phyloP scores from a whole-genome alignment of 2,113 vertebrate species.

The Notechis scutatus region DNA sequence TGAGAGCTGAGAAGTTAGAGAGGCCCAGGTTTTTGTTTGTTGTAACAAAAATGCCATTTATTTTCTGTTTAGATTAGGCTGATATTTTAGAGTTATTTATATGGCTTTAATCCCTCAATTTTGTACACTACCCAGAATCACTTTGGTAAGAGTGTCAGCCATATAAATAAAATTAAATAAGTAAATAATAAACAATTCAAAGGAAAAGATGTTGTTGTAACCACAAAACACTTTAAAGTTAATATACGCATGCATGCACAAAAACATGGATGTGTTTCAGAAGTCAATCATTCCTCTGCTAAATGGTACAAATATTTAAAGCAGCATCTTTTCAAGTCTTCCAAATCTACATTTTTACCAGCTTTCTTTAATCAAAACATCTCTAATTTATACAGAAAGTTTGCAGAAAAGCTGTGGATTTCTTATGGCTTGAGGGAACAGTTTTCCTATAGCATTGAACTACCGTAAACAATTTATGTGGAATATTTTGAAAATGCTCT shows the following conservation, averaged over 20 bases:
- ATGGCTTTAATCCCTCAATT: neutral
- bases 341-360: neutral
- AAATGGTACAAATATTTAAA: neutral
- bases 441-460: neutral
- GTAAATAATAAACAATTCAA: neutral
- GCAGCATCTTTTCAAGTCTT: neutral
- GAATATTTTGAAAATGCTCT: neutral
- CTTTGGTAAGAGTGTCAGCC: neutral
- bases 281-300: neutral
- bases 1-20: neutral
- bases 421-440: neutral
- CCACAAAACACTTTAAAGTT: neutral
- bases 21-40: neutral
- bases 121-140: neutral
- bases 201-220: neutral
- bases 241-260: neutral
- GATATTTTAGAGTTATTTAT: neutral
- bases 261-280: neutral
- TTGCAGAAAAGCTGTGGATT: slow-evolving; percentile 4
- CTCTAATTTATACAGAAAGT: slow-evolving; percentile 12
- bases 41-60: neutral
- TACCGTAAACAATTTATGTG: neutral
- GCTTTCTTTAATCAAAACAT: slow-evolving; percentile 14
- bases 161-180: neutral
- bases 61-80: neutral